Evolutionary conservation across 2,113 vertebrate genomes (phyloP).

Genomic region (Galeopterus variegatus): DNA sequence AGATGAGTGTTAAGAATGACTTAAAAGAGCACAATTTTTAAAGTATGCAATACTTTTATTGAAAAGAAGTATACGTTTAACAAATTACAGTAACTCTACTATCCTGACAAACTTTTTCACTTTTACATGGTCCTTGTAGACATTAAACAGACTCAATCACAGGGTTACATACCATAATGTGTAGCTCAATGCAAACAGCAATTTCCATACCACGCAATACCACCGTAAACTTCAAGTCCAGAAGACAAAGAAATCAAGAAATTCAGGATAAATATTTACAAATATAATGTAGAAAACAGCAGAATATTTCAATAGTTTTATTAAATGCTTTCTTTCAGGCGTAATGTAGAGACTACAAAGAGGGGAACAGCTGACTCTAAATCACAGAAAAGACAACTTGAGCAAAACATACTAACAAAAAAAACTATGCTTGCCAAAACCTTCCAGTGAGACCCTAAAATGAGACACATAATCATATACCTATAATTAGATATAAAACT

Average conservation of each 20-base stretch:
- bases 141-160: not conserved
- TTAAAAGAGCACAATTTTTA: slow-evolving; percentile 53
- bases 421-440: slow-evolving; percentile 32
- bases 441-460: not conserved
- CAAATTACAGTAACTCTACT: not conserved
- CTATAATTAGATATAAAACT: not conserved
- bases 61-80: not conserved
- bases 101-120: not conserved
- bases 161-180: not conserved
- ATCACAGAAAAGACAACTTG: not conserved
- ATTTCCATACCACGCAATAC: not conserved
- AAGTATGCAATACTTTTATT: slow-evolving; percentile 66
- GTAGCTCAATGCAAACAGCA: not conserved
- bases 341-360: not conserved
- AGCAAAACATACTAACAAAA: not conserved
- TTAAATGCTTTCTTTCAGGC: slow-evolving; percentile 19
- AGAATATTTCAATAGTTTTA: not conserved
- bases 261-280: not conserved
- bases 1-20: not conserved
- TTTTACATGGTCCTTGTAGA: not conserved
- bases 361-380: not conserved
- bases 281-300: not conserved
- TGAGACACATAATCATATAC: not conserved
- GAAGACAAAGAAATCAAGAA: slow-evolving; percentile 18
- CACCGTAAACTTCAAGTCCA: not conserved